These are phyloP conservation scores for Junco hyemalis DNA, from an alignment of 2,113 vertebrate genomes.

Conservation along the genomic window DNA sequence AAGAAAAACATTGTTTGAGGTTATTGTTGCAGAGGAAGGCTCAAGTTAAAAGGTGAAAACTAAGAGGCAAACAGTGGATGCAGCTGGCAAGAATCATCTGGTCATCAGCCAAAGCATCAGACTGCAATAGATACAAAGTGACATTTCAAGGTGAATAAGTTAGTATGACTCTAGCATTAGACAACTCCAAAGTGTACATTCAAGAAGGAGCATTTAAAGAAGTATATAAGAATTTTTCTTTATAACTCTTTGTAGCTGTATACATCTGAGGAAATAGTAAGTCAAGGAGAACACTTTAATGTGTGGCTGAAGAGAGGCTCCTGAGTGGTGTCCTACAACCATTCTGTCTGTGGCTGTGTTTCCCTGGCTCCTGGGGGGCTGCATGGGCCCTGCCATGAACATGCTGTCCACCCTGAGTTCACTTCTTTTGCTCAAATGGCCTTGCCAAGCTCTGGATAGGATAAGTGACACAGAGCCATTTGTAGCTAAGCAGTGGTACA, in stretches of 20 bases:
- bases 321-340: not conserved
- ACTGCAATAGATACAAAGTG: not conserved
- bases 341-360: not conserved
- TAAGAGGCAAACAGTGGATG: not conserved
- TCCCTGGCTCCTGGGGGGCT: not conserved
- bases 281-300: not conserved
- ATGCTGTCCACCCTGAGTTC: not conserved
- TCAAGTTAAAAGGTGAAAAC: not conserved
- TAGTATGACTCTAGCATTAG: not conserved
- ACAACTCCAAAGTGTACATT: not conserved
- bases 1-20: not conserved
- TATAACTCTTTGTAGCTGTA: not conserved
- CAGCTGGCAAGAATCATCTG: not conserved
- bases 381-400: rapidly evolving
- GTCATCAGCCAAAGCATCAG: not conserved
- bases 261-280: not conserved
- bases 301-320: not conserved
- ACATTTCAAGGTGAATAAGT: not conserved
- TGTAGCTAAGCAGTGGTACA: not conserved
- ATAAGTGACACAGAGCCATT: not conserved
- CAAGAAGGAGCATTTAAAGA: not conserved
- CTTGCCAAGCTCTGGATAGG: not conserved
- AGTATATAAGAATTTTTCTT: not conserved
- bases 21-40: not conserved
- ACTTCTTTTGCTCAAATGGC: not conserved